Conservation (phyloP, 2,888 invertebrate species). For the Archips crataeganus region DNA sequence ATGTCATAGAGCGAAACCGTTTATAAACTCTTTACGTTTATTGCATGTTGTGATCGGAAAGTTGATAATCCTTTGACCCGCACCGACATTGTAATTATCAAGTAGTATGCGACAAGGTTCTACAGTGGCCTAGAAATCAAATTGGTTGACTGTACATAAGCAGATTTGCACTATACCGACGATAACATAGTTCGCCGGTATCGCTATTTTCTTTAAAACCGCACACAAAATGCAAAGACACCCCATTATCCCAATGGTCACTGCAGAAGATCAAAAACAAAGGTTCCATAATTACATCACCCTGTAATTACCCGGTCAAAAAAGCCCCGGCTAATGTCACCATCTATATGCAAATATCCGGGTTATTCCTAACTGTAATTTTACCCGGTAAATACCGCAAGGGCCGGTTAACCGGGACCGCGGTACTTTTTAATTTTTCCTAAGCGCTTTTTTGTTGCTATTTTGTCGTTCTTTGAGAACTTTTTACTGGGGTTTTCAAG, state of each 20-base stretch:
- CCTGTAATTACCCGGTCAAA: conserved; percentile 41
- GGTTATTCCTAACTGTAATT: conserved; percentile 80
- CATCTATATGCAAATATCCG: conserved; percentile 83
- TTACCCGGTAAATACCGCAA: conserved; percentile 78
- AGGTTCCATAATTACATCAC: conserved; percentile 40
- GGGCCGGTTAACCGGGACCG: conserved; percentile 50
- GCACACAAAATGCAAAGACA: not conserved
- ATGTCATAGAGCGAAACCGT: too few species aligned
- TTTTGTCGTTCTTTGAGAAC: conserved; percentile 13
- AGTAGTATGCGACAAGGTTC: too few species aligned
- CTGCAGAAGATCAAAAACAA: conserved; percentile 31
- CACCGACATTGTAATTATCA: too few species aligned
- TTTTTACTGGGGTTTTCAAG: conserved; percentile 3
- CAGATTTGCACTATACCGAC: too few species aligned
- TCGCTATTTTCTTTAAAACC: too few species aligned
- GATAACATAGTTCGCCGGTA: not conserved
- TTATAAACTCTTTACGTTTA: too few species aligned
- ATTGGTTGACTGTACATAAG: too few species aligned
- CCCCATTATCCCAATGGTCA: conserved; percentile 26
- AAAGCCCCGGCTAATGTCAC: conserved; percentile 75
- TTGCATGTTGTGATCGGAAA: too few species aligned
- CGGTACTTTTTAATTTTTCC: conserved; percentile 32
- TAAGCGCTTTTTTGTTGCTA: conserved; percentile 34
- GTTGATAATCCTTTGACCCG: too few species aligned
- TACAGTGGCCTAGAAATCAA: too few species aligned